Conservation (phyloP, 2,113 vertebrate genomes). For the Danio rerio region GRCz12tu NC_133176.1:38945501-38946000, state of each 20-base stretch:
- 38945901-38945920: not conserved
- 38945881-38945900: not conserved
- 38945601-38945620: not conserved
- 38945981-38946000: not conserved
- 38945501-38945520: not conserved
- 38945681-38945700: not conserved
- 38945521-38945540: not conserved
- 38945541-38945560: too few species aligned
- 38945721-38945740: not conserved
- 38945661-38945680: not conserved
- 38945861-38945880: slow-evolving; percentile 20
- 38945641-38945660: not conserved
- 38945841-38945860: slow-evolving; percentile 70
- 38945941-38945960: not conserved
- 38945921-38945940: not conserved
- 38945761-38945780: not conserved
- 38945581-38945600: not conserved
- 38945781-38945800: not conserved
- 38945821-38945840: slow-evolving; percentile 53
- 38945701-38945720: not conserved
- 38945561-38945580: not conserved
- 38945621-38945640: slow-evolving; percentile 45
- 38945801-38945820: not conserved
- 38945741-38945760: not conserved
- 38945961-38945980: not conserved